These are phyloP conservation scores for Stercorarius parasiticus DNA, from an alignment of 2,113 vertebrate genomes.

Conservation along the genomic window DNA sequence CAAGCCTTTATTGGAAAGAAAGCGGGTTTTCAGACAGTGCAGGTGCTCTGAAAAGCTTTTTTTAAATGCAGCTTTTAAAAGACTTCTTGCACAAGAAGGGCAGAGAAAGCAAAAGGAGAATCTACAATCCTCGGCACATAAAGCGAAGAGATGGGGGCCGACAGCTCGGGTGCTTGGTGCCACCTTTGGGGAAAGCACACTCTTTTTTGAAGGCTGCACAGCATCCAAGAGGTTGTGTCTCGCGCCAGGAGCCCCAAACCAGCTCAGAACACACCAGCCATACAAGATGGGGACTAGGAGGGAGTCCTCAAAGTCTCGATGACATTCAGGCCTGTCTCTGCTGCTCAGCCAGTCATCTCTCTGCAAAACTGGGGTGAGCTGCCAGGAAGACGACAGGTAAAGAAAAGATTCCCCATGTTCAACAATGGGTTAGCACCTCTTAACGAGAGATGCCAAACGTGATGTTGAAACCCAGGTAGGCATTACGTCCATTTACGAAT, in stretches of 20 bases:
- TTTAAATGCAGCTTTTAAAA: background rate
- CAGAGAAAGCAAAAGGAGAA: background rate
- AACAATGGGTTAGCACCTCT: background rate
- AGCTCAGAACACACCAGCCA: rapidly evolving
- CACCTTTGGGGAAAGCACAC: too few species aligned
- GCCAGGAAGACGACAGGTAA: background rate
- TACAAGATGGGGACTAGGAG: rapidly evolving
- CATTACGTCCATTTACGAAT: rapidly evolving
- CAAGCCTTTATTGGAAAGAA: background rate
- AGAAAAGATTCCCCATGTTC: background rate
- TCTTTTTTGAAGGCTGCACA: background rate
- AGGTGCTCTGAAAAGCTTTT: too few species aligned
- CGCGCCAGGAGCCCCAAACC: background rate
- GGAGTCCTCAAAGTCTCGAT: rapidly evolving
- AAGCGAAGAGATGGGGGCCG: background rate
- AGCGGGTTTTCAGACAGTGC: background rate
- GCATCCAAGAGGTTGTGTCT: rapidly evolving
- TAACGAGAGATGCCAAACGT: rapidly evolving
- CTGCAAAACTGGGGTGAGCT: rapidly evolving
- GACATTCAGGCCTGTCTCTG: rapidly evolving
- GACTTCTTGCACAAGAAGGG: background rate
- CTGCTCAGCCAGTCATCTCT: background rate
- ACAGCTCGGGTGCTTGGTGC: too few species aligned
- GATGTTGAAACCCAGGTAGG: too few species aligned
- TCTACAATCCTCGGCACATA: background rate